Conservation (phyloP, 35 echinoderm and acorn worm species). For the Heliocidaris erythrogramma region DNA sequence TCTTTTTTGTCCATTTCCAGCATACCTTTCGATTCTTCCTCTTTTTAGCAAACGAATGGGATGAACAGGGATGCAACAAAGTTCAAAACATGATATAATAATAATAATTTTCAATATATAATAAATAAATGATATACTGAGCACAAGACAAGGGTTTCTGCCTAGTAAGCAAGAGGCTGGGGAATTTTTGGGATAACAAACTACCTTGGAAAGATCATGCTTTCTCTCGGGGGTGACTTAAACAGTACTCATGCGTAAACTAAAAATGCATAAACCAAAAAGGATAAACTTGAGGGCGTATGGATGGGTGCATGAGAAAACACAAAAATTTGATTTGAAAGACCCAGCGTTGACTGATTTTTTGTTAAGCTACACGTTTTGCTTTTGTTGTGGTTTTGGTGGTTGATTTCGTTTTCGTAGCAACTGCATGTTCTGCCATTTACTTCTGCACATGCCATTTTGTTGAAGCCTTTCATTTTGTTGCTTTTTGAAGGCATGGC, state of each 20-base stretch:
- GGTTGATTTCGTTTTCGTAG: background rate
- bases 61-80: background rate
- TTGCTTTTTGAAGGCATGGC: background rate
- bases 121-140: background rate
- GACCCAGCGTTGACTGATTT: conserved; percentile 16
- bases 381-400: background rate
- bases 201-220: background rate
- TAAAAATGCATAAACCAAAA: background rate
- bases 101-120: background rate
- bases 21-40: background rate
- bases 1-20: background rate
- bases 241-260: background rate
- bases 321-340: conserved; percentile 43
- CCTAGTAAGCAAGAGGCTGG: background rate
- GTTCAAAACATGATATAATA: background rate
- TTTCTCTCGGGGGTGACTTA: background rate
- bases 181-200: background rate
- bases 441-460: background rate
- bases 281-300: background rate
- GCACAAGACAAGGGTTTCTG: background rate
- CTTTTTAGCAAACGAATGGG: background rate
- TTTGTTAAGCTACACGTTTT: background rate
- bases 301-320: conserved; percentile 17
- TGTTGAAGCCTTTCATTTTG: background rate
- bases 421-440: background rate